Base-by-base conservation (phyloP, 2,113 vertebrate species). In the Labeo rohita region DNA sequence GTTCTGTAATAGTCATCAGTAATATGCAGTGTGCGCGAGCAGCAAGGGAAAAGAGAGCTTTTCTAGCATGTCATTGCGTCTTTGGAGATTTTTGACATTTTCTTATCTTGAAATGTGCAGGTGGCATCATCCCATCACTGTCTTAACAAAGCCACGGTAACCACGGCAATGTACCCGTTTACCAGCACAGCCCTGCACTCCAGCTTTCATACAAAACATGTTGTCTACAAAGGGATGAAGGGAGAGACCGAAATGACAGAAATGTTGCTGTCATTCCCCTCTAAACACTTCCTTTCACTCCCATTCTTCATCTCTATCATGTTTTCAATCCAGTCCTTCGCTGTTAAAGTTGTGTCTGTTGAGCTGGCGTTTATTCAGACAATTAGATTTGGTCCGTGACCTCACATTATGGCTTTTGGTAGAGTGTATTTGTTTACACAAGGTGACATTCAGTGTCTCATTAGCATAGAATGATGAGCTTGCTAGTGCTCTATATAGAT, bases 391-490 rank as follows among this genome's bases (percentile, higher is more conserved):
- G 50, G 15, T 45, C 21, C 56, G 12, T 84, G 74, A 78, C 74
- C 73, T 63, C 63, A n/a, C 36, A 3, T 83, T 80, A 49, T 72
- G 50, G 6, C 54, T 15, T 10, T 75, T 74, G 70, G 36, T 43
- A 6, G 49, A n/a, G 45, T 72, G 63, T 80, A 77, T 70, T 61
- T 85, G 45, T 72, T 39, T 70, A 13, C 2, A 50, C 63, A 83
- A 83, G 87, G 79, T 88, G 84, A 88, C 79, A 63, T 85, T 78
- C n/a, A 52, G 28, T 50, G 50, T 74, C 65, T 86, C n/a, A 82
- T 83, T 88, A 83, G 61, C n/a, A 43, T 59, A 74, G 54, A 73
- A 65, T 84, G 84, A 86, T 79, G 74, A 47, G 87, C 54, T 83
- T 73, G 54, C 74, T 61, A 9, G n/a, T n/a, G 61, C 68, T 78